These are phyloP conservation scores for Liposcelis brunnea DNA, from an alignment of 2,888 invertebrate species.

Conservation along the genomic window DNA sequence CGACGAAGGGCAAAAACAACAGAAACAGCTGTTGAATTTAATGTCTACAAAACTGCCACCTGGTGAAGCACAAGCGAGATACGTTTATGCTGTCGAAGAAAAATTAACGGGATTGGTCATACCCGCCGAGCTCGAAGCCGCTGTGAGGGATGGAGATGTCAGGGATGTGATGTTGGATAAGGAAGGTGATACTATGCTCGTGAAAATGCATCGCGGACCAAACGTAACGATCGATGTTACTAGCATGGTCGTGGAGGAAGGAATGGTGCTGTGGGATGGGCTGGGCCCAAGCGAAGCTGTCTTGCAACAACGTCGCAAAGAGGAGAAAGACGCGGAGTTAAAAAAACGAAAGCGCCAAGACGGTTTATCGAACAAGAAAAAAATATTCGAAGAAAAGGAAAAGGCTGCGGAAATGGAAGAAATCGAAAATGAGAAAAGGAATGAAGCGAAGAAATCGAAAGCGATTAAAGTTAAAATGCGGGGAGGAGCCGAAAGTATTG, in stretches of 20 bases:
- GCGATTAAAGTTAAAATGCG: slow-evolving; percentile 30
- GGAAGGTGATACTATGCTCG: slow-evolving; percentile 53
- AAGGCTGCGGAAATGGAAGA: slow-evolving; percentile 42
- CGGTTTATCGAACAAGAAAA: slow-evolving; percentile 43
- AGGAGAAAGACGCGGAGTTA: slow-evolving; percentile 29
- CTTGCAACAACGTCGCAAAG: slow-evolving; percentile 29
- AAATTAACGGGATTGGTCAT: slow-evolving; percentile 57
- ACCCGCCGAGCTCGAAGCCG: slow-evolving; percentile 53
- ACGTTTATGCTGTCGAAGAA: slow-evolving; percentile 59
- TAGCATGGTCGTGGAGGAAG: slow-evolving; percentile 36
- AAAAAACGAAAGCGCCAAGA: slow-evolving; percentile 34
- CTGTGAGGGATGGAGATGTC: slow-evolving; percentile 59
- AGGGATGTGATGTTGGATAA: slow-evolving; percentile 60
- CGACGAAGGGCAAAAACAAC: slow-evolving; percentile 48
- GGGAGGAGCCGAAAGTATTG: slow-evolving; percentile 22
- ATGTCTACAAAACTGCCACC: slow-evolving; percentile 12
- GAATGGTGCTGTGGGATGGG: slow-evolving; percentile 44
- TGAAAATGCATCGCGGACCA: slow-evolving; percentile 53
- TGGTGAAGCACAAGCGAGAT: slow-evolving; percentile 36
- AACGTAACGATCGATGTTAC: slow-evolving; percentile 56
- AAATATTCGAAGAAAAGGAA: slow-evolving; percentile 64
- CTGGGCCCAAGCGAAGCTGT: slow-evolving; percentile 47
- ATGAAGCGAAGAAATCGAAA: slow-evolving; percentile 21
- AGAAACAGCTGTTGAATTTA: slow-evolving; percentile 27
- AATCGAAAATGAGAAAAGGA: slow-evolving; percentile 35